Conservation (phyloP, 1,140 invertebrate genomes). For the Bathynomus jamesi region DNA sequence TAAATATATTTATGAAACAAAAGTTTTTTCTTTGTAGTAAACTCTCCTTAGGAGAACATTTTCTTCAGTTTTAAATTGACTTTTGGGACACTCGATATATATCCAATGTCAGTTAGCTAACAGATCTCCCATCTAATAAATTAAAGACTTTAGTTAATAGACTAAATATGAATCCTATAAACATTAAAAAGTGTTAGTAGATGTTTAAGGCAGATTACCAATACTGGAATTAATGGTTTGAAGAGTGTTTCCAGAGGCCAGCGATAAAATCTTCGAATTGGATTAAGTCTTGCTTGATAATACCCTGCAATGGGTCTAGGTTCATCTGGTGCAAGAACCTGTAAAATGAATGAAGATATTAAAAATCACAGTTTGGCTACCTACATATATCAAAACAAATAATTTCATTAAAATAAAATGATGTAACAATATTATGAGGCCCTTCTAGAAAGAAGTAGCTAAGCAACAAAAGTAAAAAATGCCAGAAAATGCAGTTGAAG, state of each 20-base stretch:
- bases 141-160: too few relatives aligned
- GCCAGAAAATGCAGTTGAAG: too few relatives aligned
- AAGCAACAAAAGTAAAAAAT: too few relatives aligned
- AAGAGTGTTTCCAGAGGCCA: constrained; percentile 49
- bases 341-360: constrained; percentile 5
- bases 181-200: too few relatives aligned
- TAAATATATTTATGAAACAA: not conserved
- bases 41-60: not conserved
- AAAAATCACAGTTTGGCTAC: not conserved
- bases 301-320: constrained; percentile 58
- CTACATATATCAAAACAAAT: not conserved
- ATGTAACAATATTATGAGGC: too few relatives aligned
- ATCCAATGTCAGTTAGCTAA: not conserved
- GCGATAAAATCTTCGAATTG: constrained; percentile 65
- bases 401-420: not conserved
- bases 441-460: too few relatives aligned
- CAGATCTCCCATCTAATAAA: not conserved
- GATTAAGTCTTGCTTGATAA: constrained; percentile 61
- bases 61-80: not conserved
- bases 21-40: not conserved
- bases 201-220: not conserved
- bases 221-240: not conserved
- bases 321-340: constrained; percentile 58
- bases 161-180: too few relatives aligned
- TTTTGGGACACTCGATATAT: too few relatives aligned